Base-by-base conservation (phyloP, 2,888 invertebrate species). In the Amphipyra tragopoginis region DNA sequence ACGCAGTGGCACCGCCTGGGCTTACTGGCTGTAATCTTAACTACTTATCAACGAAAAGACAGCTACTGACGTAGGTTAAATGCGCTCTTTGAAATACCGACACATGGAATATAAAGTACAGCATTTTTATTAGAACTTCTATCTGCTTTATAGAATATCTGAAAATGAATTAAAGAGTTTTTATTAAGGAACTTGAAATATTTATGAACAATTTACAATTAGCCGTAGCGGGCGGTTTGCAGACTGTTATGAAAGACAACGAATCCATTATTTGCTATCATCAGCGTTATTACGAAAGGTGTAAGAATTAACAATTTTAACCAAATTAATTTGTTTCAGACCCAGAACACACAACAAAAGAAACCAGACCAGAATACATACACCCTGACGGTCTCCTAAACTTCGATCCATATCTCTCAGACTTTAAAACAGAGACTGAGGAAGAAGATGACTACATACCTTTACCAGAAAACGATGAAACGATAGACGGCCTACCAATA, bases 401-500 rank as follows among this genome's bases (percentile, higher is more conserved):
- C 74, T 93, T 93, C 75, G 94, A 94, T 48, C 94, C 94, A 3
- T 94, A 94, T 65, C 80, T 93, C 29, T 92, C 93, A 2, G 93
- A 94, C 77, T 91, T 93, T 78, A 93, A 89, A 64, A 91, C 93
- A 21, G 89, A 90, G 44, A 76, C 81, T 5, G 94, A 93, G 70
- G 94, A 94, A 75, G 95, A 94, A 71, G 95, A 94, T 38, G 96
- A 95, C 65, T 95, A 94, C 71, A 92, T 94, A 65, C 93, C 93
- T 0, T 67, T 94, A 49, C 94, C 93, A 75, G 94, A 93, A 78
- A 97, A 97, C 77, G 94, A 94, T 40, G 93, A 94, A 79, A 96
- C 96, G 7, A 96, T 96, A 62, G 97, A 97, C 52, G 96, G 97
- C 43, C 92, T 97, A 71, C 98, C 99, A 11, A 96, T 98, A 74